Conservation (phyloP, 2,888 invertebrate genomes). For the Diloba caeruleocephala region DNA sequence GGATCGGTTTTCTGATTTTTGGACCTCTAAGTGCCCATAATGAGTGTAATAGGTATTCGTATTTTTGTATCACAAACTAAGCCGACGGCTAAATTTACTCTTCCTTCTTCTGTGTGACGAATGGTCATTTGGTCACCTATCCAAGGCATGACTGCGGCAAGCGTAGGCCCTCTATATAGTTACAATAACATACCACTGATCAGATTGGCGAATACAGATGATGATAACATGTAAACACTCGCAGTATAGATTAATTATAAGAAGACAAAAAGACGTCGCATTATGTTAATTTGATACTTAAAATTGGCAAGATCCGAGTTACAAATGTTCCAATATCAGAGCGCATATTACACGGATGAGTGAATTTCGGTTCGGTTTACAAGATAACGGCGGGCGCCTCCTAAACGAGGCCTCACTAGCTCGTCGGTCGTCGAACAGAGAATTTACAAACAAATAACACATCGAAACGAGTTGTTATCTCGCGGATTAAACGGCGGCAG, state of each 20-base stretch:
- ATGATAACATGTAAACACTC: too few relatives aligned
- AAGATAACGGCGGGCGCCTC: conserved; percentile 83
- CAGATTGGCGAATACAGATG: not conserved
- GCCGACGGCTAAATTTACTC: too few relatives aligned
- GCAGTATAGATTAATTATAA: too few relatives aligned
- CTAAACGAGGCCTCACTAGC: conserved; percentile 79
- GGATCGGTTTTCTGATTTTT: too few relatives aligned
- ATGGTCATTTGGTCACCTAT: too few relatives aligned
- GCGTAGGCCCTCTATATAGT: too few relatives aligned
- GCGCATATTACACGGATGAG: conserved; percentile 76
- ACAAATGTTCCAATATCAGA: conserved; percentile 64
- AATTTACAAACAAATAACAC: conserved; percentile 81
- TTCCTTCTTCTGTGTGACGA: too few relatives aligned
- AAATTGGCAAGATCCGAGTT: conserved; percentile 41
- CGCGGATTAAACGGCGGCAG: conserved; percentile 57
- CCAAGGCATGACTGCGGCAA: too few relatives aligned
- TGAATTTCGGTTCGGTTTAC: conserved; percentile 76
- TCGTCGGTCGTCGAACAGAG: conserved; percentile 65
- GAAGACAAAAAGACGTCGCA: conserved; percentile 9
- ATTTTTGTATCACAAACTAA: too few relatives aligned
- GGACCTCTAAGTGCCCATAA: too few relatives aligned
- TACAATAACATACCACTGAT: too few relatives aligned
- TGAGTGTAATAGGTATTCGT: too few relatives aligned
- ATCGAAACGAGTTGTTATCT: conserved; percentile 73
- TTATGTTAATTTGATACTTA: conserved; percentile 20